Base-by-base conservation (phyloP, 53 echinoderm and acorn worm genomes). In the Mesocentrotus franciscanus region DNA sequence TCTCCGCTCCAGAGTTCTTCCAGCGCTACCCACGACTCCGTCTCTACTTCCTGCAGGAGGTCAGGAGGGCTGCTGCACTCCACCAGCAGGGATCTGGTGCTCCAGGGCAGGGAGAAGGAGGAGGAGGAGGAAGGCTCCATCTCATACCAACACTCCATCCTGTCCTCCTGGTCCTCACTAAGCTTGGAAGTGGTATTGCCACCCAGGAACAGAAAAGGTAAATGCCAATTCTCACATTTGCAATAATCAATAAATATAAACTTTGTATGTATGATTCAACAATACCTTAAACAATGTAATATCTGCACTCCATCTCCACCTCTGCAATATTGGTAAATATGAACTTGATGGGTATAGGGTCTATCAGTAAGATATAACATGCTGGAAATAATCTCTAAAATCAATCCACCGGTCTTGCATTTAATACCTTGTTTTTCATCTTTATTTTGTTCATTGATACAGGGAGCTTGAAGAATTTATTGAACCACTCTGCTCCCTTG, bases 121-220 rank as follows among this genome's bases (percentile, higher is more conserved):
- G 91, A 29, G 95, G 64, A 9, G 66, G 74, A 33, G 95, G 96
- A 35, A 83, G 32, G 16, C 90, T 97, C 56, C 84, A 95, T 76
- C 96, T 97, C 26, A 95, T 96, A 66, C 99, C 99, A 13, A 97
- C 97, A 55, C 91, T 99, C 26, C 98, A 98, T 92, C 99, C 99
- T 34, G 99, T 99, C 18, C 95, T 99, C 17, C 96, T 96, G 2
- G 83, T 99, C 26, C 96, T 99, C 17, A 97, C 99, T 61, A 99
- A 98, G 91, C 91, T 99, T n/a, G 99, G 99, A 3, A 94, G 95
- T 95, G 97, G 95, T 91, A 94, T 66, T 36, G 68, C 91, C 3
- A 72, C 60, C 24, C 33, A 90, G 66, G 62, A 78, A 1, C 78
- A 90, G 83, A 92, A 95, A 32, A 94, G 74, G 85, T 56, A 17